Base-by-base conservation (phyloP, 2,113 vertebrate species). In the Puntigrus tetrazona region DNA sequence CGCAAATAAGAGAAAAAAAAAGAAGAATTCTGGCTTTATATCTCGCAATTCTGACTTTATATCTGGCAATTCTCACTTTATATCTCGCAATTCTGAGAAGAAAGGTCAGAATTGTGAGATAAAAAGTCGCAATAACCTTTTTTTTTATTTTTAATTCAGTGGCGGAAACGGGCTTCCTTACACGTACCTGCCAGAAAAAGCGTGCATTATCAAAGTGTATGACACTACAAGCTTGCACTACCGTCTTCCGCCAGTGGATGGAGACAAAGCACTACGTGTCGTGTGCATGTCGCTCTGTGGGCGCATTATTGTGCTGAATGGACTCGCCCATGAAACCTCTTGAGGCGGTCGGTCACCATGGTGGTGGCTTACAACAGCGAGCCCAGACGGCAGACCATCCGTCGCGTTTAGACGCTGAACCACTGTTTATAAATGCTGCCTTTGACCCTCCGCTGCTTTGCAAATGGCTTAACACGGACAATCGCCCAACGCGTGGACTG, bases 291-390 rank as follows among this genome's bases (percentile, higher is more conserved):
- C 75, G 89, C 91, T 89, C 86, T 86, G 31, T 8, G 57, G 57
- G 47, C 41, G 36, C 52, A 6, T 76, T 55, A 36, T 75, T 72
- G 83, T 82, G 86, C 57, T 88, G 79, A 88, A 91, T 92, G 91
- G 93, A 92, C 93, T 94, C 93, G 92, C 92, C 93, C 92, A 88
- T 85, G 81, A 91, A 89, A 84, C 88, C 77, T 91, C 92, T 65
- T 89, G 84, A 86, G 85, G 91, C 87, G 91, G 85, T 90, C 93
- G 93, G 93, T 95, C 93, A 94, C 93, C 93, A 95, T 95, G 94
- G 94, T 94, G 93, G 93, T 93, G 93, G 92, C 90, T 50, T 50
- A 95, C 91, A 93, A 92, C 93, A 92, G 89, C 88, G 85, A 85
- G 7, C 63, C 91, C 86, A 87, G 87, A 90, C 89, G 87, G 88